Percentiles rank a stretch among this genome's conserved stretches.
phyloP scores from a whole-genome alignment of 2,888 invertebrate genomes.

The Caenorhabditis virilis region DNA sequence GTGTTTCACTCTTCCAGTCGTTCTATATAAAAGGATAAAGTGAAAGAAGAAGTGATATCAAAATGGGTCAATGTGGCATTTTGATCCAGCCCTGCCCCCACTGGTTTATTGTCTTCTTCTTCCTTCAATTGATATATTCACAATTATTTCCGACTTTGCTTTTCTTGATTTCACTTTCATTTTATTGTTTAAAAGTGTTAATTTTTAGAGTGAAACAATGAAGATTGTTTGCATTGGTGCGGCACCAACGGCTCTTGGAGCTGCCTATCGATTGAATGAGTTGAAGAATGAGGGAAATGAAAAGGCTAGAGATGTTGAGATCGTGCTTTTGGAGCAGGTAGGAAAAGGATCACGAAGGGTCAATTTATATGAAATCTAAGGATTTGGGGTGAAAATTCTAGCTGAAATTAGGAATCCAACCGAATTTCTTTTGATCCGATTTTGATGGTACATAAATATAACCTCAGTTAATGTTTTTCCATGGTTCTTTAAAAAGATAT shows the following conservation, averaged over 20 bases:
- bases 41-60: too few relatives aligned
- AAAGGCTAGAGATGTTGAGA: conserved; percentile 57
- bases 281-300: conserved; percentile 47
- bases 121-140: not conserved
- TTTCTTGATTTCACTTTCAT: conserved; percentile 1
- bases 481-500: too few relatives aligned
- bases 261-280: conserved; percentile 66
- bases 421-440: too few relatives aligned
- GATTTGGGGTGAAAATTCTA: too few relatives aligned
- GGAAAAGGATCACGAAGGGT: not conserved
- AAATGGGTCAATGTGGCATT: too few relatives aligned
- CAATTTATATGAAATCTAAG: not conserved
- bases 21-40: too few relatives aligned
- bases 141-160: not conserved
- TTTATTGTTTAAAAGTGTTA: not conserved
- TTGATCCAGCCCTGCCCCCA: not conserved
- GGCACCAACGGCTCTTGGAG: conserved; percentile 67
- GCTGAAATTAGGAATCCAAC: too few relatives aligned
- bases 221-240: conserved; percentile 62
- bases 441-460: too few relatives aligned
- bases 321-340: conserved; percentile 62
- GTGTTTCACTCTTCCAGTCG: too few relatives aligned
- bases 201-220: conserved; percentile 9
- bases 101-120: not conserved
- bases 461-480: too few relatives aligned